A percentile compares a stretch with the other conserved stretches of the same genome.
Conservation (phyloP, 2,888 invertebrate species). For the Tortricodes alternella region DNA sequence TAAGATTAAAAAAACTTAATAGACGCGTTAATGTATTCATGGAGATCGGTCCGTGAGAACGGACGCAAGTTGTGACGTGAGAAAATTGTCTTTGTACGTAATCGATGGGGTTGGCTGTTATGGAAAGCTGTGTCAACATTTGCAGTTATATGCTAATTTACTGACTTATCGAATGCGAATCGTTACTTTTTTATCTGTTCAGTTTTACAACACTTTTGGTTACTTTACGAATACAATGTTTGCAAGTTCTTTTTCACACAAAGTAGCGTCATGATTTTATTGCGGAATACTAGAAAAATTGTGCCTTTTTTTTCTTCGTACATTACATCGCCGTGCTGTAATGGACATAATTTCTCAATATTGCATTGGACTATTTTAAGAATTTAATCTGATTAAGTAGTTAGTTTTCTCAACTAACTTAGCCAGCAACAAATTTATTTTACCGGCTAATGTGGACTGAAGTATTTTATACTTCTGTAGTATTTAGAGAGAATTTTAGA, state of each 20-base stretch:
- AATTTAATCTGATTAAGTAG: no score
- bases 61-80: constrained; percentile 57
- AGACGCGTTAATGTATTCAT: constrained; percentile 69
- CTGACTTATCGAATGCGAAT: constrained; percentile 42
- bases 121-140: constrained; percentile 79
- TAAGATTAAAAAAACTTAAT: constrained; percentile 61
- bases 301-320: no score
- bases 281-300: no score
- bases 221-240: background rate
- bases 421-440: no score
- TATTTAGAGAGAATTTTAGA: background rate
- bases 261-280: background rate
- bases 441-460: no score
- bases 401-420: no score
- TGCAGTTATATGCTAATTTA: constrained; percentile 68
- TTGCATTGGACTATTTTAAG: no score
- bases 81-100: constrained; percentile 61
- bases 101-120: constrained; percentile 73
- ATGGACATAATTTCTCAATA: no score
- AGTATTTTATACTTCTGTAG: no score
- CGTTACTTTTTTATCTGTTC: constrained; percentile 38
- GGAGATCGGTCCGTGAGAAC: constrained; percentile 64
- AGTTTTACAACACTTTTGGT: constrained; percentile 13
- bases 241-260: background rate
- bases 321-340: no score